Evolutionary conservation across 2,797 vertebrate species (phyloP), one percentile per base, ranked within the genome.

Genomic region (Chrosomus eos): DNA sequence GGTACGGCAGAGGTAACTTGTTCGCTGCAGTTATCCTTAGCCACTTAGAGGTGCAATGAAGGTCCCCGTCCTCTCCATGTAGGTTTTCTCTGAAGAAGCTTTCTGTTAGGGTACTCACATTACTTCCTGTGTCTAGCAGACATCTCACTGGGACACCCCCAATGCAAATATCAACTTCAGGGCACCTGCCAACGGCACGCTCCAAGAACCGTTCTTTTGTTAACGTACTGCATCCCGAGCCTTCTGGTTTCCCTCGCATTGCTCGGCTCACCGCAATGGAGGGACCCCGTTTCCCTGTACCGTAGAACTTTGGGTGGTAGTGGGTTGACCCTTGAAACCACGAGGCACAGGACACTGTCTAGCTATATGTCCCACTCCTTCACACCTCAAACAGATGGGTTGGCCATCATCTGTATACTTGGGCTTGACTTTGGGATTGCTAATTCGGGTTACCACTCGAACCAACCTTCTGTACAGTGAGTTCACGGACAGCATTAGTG

Each of bases 341-440:
- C n/a, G 10, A 1, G 67, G 53, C 4, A n/a, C 53, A 7, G 75
- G 26, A 36, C 75, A 77, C 31, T 60, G 53, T 71, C 75, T 60
- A 1, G 51, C 31, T 36, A 33, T 21, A 38, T 78, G 75, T 38
- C 53, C 75, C 33, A 78, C 75, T 5, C 51, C 75, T 2, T 78
- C 53, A 33, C 48, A 58, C 21, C 53, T 33, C 1, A 78, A 13
- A n/a, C 75, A 77, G 53, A 77, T 40, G 26, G 75, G 75, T n/a
- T 77, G 53, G 75, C 75, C 53, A 26, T 60, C 36, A 43, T 11
- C 75, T 16, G 75, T 62, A 1, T 78, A 78, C 13, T 36, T 60
- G 26, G 75, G 53, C 31, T 55, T 60, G 21, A 38, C 53, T 60
- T 58, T 78, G 33, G 75, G 21, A 5, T 5, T 78, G 2, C 7